Conservation (phyloP, 2,888 invertebrate genomes). For the Metalampra italica region DNA sequence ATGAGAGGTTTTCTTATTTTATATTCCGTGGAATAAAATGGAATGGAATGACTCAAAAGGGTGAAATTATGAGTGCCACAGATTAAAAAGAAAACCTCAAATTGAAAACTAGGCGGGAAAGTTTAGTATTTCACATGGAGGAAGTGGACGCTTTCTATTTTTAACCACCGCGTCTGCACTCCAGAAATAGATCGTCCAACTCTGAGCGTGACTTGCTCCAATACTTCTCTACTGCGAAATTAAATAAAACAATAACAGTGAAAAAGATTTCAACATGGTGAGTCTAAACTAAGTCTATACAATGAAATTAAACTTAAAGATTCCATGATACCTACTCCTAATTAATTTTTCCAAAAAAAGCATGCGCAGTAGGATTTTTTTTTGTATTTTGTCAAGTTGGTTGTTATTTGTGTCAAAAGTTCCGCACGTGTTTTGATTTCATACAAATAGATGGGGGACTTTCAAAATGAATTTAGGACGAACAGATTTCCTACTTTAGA, state of each 20-base stretch:
- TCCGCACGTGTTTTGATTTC: conserved; percentile 6
- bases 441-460: not conserved
- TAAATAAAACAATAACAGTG: not conserved
- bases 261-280: not conserved
- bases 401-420: conserved; percentile 10
- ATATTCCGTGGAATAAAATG: too few relatives aligned
- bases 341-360: not conserved
- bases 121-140: conserved; percentile 35
- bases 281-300: too few relatives aligned
- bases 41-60: too few relatives aligned
- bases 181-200: conserved; percentile 64
- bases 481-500: conserved; percentile 17
- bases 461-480: not conserved
- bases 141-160: conserved; percentile 59
- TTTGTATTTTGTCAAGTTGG: too few relatives aligned
- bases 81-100: too few relatives aligned
- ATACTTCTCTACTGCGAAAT: not conserved
- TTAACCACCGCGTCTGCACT: conserved; percentile 53
- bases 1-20: too few relatives aligned
- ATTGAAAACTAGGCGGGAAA: conserved; percentile 37
- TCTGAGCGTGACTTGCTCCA: conserved; percentile 21
- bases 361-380: not conserved
- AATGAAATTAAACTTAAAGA: not conserved
- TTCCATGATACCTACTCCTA: not conserved
- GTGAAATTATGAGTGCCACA: too few relatives aligned